Conservation (phyloP, 2,888 invertebrate species). For the Leptothorax acervorum region DNA sequence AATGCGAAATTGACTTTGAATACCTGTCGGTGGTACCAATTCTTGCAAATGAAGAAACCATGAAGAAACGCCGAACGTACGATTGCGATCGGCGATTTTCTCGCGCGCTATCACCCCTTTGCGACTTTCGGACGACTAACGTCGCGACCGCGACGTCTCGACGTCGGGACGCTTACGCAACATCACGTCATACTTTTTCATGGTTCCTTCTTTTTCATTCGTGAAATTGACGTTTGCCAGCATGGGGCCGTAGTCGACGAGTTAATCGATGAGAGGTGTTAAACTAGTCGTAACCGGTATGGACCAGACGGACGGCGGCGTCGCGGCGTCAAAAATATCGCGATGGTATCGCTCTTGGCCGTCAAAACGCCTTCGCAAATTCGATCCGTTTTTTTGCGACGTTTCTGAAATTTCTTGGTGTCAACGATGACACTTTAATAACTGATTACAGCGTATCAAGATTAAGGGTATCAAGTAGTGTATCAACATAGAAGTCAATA, state of each 20-base stretch:
- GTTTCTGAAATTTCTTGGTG: background rate
- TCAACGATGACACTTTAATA: background rate
- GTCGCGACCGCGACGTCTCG: slow-evolving; percentile 79
- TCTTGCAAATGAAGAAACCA: background rate
- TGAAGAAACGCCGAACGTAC: background rate
- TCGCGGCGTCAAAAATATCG: background rate
- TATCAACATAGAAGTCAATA: too few species aligned
- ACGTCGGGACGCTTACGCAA: slow-evolving; percentile 83
- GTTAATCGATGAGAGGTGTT: background rate
- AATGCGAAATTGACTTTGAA: background rate
- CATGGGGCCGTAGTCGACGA: slow-evolving; percentile 23
- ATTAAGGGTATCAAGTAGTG: too few species aligned
- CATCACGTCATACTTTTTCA: slow-evolving; percentile 47
- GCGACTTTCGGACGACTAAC: slow-evolving; percentile 80
- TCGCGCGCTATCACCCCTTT: slow-evolving; percentile 77
- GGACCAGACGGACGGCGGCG: slow-evolving; percentile 50
- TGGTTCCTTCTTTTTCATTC: slow-evolving; percentile 65
- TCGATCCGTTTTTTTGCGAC: background rate
- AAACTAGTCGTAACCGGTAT: slow-evolving; percentile 60
- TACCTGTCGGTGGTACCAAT: background rate
- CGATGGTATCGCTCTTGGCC: slow-evolving; percentile 11
- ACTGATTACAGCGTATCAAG: background rate
- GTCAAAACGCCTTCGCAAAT: slow-evolving; percentile 56
- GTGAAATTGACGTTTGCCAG: slow-evolving; percentile 56
- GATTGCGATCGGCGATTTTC: slow-evolving; percentile 34